Conservation (phyloP, 2,888 invertebrate genomes). For the Drosophila crucigera region DNA sequence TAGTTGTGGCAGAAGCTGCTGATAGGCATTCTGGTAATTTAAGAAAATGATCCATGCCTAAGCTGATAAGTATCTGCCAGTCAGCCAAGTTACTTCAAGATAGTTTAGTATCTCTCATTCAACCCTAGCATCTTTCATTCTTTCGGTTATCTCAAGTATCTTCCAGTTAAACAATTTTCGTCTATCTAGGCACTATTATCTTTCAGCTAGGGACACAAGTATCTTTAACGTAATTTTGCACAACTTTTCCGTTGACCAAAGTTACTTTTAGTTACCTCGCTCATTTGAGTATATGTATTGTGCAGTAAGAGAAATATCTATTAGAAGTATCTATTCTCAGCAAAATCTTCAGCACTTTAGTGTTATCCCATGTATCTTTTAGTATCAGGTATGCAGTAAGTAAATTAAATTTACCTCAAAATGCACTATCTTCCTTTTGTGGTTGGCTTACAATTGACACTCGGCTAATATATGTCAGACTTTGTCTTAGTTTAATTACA, state of each 20-base stretch:
- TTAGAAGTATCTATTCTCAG: not conserved
- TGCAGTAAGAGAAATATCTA: not conserved
- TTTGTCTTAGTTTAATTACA: slow-evolving; percentile 8
- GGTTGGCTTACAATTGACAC: not conserved
- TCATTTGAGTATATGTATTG: not conserved
- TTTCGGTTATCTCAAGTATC: not conserved
- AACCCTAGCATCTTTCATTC: not conserved
- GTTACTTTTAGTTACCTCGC: not conserved
- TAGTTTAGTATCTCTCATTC: not conserved
- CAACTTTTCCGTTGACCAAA: not conserved
- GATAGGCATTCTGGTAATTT: not conserved
- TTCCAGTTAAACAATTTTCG: not conserved
- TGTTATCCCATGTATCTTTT: not conserved
- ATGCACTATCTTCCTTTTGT: not conserved
- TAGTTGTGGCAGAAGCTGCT: too few relatives aligned
- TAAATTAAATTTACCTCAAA: not conserved
- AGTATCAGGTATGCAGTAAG: not conserved
- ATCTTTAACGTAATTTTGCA: not conserved
- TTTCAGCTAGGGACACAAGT: not conserved
- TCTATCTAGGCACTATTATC: not conserved
- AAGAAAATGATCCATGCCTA: not conserved
- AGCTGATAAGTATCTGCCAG: not conserved
- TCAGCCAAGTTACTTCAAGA: not conserved
- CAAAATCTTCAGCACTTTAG: not conserved
- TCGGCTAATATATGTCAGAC: not conserved